Evolutionary conservation across 2,888 invertebrate genomes (phyloP).

Genomic region (Podotricha telesiphe): DNA sequence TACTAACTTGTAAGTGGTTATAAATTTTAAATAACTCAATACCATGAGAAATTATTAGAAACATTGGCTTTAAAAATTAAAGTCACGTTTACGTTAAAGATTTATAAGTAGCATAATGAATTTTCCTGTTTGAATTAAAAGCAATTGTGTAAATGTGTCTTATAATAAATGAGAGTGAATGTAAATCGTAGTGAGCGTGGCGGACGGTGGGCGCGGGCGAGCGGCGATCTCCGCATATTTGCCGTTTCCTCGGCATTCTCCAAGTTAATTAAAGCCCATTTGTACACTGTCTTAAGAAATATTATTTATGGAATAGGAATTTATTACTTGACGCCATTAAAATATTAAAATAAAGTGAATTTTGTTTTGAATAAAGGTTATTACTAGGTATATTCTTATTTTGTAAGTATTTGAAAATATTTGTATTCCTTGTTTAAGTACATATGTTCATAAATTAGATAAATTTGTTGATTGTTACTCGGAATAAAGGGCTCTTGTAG

Average conservation of each 20-base stretch:
- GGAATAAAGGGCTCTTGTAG: conserved; percentile 1
- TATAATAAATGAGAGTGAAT: conserved; percentile 66
- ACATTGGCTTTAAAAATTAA: conserved; percentile 30
- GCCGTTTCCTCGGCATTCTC: conserved; percentile 76
- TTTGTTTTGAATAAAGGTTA: conserved; percentile 28
- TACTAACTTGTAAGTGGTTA: background rate
- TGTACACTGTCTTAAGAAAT: conserved; percentile 77
- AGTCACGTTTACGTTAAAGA: conserved; percentile 34
- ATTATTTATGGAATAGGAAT: conserved; percentile 76
- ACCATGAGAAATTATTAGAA: background rate
- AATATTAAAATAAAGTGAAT: conserved; percentile 58
- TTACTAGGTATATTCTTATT: background rate
- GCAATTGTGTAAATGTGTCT: conserved; percentile 51
- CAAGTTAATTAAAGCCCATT: conserved; percentile 81
- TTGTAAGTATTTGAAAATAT: background rate
- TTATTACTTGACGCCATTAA: conserved; percentile 57
- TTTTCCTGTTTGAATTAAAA: conserved; percentile 34
- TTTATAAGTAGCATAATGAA: conserved; percentile 33
- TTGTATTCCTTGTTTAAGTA: background rate
- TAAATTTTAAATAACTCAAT: background rate
- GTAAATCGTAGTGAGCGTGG: conserved; percentile 71
- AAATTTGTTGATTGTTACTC: background rate
- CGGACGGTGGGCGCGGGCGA: conserved; percentile 53
- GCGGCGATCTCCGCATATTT: conserved; percentile 71
- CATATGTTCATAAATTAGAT: background rate